These are phyloP conservation scores for Aurelia sp. DNA, from an alignment of 30 jellyfish, hydroid and myxozoan genomes.

Conservation along the genomic window DNA sequence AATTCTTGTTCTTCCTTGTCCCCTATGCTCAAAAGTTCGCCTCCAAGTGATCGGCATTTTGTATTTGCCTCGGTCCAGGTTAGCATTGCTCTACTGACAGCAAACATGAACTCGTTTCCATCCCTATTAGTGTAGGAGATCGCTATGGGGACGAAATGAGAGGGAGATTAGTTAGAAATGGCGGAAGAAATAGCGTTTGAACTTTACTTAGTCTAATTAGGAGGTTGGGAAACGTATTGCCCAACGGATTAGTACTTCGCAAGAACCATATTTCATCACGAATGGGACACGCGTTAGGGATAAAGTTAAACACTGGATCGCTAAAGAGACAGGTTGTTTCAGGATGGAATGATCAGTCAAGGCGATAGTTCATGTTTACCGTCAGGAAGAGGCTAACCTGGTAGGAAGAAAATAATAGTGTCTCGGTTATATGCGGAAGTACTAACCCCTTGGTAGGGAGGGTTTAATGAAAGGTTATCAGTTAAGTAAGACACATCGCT, in stretches of 20 bases:
- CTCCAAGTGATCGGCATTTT: constrained; percentile 90
- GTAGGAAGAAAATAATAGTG: constrained; percentile 27
- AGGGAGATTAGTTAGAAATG: constrained; percentile 52
- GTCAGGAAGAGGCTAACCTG: constrained; percentile 81
- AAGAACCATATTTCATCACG: background rate
- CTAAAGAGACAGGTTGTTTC: too few species aligned
- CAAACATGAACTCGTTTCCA: constrained; percentile 94
- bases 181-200: background rate
- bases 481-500: too few species aligned
- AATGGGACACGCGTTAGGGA: background rate
- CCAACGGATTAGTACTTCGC: constrained; percentile 64
- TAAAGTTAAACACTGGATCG: too few species aligned
- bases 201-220: too few species aligned
- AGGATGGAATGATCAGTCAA: too few species aligned
- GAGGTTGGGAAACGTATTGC: too few species aligned
- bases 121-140: constrained; percentile 97
- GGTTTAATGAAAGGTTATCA: background rate
- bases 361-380: constrained; percentile 58
- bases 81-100: constrained; percentile 88
- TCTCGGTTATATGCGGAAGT: constrained; percentile 59
- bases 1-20: constrained; percentile 94
- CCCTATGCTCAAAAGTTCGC: constrained; percentile 92
- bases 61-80: constrained; percentile 91
- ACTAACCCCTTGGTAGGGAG: constrained; percentile 63
- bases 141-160: constrained; percentile 81